Evolutionary conservation across 2,113 vertebrate genomes (phyloP).

Genomic region (Coracopsis vasa): DNA sequence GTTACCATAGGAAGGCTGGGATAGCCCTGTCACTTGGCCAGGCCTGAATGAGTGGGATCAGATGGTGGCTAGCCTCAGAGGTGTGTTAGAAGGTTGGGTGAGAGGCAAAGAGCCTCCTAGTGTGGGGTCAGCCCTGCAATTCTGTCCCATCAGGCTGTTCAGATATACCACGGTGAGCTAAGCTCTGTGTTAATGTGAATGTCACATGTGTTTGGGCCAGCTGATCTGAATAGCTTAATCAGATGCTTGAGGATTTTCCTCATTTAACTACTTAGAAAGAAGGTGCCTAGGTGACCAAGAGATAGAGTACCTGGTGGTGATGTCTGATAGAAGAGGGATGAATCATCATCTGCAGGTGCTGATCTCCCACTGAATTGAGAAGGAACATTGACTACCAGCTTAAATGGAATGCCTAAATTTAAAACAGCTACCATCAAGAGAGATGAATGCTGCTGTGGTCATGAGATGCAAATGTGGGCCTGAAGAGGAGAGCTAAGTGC

Average conservation of each 20-base stretch:
- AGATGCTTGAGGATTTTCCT: not conserved
- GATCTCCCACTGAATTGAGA: not conserved
- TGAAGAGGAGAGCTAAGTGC: not conserved
- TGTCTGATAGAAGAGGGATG: not conserved
- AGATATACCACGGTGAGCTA: not conserved
- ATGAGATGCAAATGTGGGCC: constrained; percentile 12
- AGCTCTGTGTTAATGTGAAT: not conserved
- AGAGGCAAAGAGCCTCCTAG: not conserved
- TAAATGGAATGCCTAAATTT: not conserved
- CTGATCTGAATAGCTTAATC: not conserved
- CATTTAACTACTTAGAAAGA: not conserved
- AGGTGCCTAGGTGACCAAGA: not conserved
- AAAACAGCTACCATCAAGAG: not conserved
- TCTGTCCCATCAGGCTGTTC: not conserved
- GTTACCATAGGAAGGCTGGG: not conserved
- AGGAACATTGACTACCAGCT: not conserved
- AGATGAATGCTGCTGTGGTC: not conserved
- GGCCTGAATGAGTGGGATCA: not conserved
- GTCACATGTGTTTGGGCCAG: not conserved
- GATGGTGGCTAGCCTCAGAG: not conserved
- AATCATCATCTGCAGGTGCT: not conserved
- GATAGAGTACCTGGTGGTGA: not conserved
- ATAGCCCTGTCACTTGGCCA: not conserved
- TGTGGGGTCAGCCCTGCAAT: not conserved
- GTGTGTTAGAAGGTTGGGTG: not conserved